These are phyloP conservation scores for Siphonodentalium dalli DNA, from an alignment of 2,888 invertebrate species.

Conservation along the genomic window DNA sequence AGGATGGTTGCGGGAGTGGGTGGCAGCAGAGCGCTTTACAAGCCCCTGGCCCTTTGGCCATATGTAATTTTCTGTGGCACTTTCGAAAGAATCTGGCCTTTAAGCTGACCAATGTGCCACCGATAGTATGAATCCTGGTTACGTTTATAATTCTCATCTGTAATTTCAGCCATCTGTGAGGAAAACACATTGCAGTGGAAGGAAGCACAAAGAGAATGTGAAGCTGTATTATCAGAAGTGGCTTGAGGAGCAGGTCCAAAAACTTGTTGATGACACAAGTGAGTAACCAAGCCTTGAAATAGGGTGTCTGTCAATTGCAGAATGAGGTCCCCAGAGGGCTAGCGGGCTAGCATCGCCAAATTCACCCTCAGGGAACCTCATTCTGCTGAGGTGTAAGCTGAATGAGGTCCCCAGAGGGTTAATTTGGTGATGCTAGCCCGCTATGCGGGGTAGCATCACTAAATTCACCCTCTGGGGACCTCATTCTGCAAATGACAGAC, in stretches of 20 bases:
- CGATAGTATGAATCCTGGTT: background rate
- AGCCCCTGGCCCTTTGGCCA: background rate
- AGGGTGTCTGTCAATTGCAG: background rate
- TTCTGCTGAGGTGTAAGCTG: no score
- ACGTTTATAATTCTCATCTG: conserved; percentile 7
- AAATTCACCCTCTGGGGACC: no score
- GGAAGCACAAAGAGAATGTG: conserved; percentile 99
- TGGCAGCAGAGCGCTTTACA: no score
- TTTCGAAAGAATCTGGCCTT: background rate
- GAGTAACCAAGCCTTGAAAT: conserved; percentile 28
- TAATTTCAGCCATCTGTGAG: conserved; percentile 83
- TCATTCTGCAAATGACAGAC: no score
- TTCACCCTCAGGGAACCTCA: no score
- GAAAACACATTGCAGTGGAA: conserved; percentile 98
- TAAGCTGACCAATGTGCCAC: background rate
- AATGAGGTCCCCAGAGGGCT: no score
- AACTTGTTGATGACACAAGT: conserved; percentile 82
- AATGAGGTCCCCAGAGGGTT: no score
- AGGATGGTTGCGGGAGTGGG: no score
- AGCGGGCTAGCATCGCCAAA: no score
- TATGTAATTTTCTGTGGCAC: background rate
- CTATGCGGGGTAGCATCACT: no score
- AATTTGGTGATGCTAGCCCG: no score
- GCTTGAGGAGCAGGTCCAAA: conserved; percentile 99
- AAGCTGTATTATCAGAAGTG: conserved; percentile 99